Evolutionary conservation across 2,113 vertebrate species (phyloP), one percentile per base, ranked within the genome.

Genomic region (Paradoxurus hermaphroditus): DNA sequence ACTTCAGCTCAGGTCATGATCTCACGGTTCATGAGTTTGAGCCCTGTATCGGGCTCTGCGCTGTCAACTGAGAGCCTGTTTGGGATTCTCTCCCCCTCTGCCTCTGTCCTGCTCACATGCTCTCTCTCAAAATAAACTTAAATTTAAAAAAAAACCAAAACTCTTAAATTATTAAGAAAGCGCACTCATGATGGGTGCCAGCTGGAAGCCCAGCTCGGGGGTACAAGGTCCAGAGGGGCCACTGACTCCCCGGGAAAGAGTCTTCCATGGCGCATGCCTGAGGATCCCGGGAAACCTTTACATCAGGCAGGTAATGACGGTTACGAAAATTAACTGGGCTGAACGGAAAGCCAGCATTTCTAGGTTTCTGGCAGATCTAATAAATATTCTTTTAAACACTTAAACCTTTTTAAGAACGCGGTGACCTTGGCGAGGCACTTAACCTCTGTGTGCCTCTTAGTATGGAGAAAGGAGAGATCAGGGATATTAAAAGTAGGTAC

Each of bases 141-240:
- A 59, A 8, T 21, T 59, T 9, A 59, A 59, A 59, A 59, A 59
- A 59, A 59, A 51, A 51, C 14, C 14, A 53, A 53, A 59, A 7
- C 21, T 9, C 23, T 59, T 23, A 19, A 59, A 59, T n/a, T n/a
- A n/a, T n/a, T n/a, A 59, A 59, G 56, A 59, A 59, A 59, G 18
- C 4, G 0, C 5, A 7, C n/a, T 46, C 25, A 9, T 0, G 3
- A 39, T 0, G 3, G 51, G 15, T 0, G 0, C 11, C 62, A 67
- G 77, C 5, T 1, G 10, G 46, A 18, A 15, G 44, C 36, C 53
- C 70, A 25, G 51, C 44, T 39, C 2, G 0, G 3, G 1, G 15
- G 7, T 6, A 4, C 0, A 3, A 27, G 56, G 23, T 72, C 65
- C 34, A 16, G 14, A 23, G 68, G 27, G 25, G 44, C n/a, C 36